These are phyloP conservation scores for Notodonta ziczac DNA, from an alignment of 2,888 invertebrate genomes.

Conservation along the genomic window DNA sequence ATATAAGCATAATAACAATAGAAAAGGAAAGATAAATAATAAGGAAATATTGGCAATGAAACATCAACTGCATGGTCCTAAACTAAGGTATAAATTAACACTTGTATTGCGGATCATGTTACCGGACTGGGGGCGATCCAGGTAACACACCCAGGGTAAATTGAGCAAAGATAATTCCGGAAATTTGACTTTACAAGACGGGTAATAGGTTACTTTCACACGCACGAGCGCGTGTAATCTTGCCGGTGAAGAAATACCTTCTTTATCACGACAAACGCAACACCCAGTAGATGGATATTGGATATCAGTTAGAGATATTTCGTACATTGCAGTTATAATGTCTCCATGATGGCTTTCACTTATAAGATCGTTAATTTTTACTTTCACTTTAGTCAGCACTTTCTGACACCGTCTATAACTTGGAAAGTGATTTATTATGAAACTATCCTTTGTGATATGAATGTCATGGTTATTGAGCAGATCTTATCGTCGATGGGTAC, in stretches of 20 bases:
- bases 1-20: too few species aligned
- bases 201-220: too few species aligned
- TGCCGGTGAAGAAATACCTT: not conserved
- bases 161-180: too few species aligned
- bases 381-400: constrained; percentile 34
- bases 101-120: too few species aligned
- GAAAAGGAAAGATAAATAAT: too few species aligned
- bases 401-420: constrained; percentile 20
- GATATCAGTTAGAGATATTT: constrained; percentile 5
- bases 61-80: too few species aligned
- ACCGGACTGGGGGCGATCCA: too few species aligned
- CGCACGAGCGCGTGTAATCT: not conserved
- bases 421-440: constrained; percentile 14
- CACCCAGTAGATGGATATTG: not conserved
- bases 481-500: too few species aligned
- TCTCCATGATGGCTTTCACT: constrained; percentile 7
- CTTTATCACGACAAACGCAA: not conserved
- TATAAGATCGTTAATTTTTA: constrained; percentile 11
- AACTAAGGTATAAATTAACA: too few species aligned
- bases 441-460: not conserved
- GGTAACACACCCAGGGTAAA: too few species aligned
- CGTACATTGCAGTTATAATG: not conserved
- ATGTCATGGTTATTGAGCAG: not conserved
- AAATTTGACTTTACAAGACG: too few species aligned
- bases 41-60: too few species aligned